phyloP scores from a whole-genome alignment of 1,140 invertebrate genomes.

The Drosophila mauritiana region DNA sequence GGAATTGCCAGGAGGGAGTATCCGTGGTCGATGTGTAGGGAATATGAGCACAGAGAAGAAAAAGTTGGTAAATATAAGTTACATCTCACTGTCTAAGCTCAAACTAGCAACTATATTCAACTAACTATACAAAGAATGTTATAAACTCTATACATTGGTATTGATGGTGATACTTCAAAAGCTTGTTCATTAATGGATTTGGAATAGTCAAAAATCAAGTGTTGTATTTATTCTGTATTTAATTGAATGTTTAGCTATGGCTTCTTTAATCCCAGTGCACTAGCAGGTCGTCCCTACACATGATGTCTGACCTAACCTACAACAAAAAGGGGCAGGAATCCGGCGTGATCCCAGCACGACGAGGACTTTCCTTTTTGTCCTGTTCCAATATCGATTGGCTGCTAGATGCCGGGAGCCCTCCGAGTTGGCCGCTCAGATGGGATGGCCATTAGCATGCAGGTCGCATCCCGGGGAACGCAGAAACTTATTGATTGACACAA shows the following conservation, averaged over 20 bases:
- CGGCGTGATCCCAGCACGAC: neutral
- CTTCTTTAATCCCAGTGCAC: conserved; percentile 9
- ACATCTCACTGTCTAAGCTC: too few species aligned
- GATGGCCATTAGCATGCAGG: conserved; percentile 74
- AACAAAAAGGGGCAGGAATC: conserved; percentile 7
- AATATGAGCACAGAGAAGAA: conserved; percentile 1
- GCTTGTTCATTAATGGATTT: too few species aligned
- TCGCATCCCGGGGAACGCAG: conserved; percentile 62
- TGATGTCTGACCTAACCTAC: conserved; percentile 40
- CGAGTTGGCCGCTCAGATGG: conserved; percentile 2
- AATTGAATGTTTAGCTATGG: too few species aligned
- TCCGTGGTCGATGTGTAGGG: conserved; percentile 10
- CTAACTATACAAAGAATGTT: too few species aligned
- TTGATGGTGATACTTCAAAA: too few species aligned
- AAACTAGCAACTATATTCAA: too few species aligned
- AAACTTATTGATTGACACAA: conserved; percentile 84
- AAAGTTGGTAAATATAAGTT: neutral
- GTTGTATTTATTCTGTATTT: too few species aligned
- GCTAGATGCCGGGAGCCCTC: conserved; percentile 21
- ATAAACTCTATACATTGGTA: too few species aligned
- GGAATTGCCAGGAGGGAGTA: conserved; percentile 46
- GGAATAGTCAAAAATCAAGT: too few species aligned
- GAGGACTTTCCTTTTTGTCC: conserved; percentile 42
- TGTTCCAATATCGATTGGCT: conserved; percentile 32
- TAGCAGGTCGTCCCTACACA: conserved; percentile 16